Conservation (phyloP, 2,888 invertebrate genomes). For the Keiferia lycopersicella region DNA sequence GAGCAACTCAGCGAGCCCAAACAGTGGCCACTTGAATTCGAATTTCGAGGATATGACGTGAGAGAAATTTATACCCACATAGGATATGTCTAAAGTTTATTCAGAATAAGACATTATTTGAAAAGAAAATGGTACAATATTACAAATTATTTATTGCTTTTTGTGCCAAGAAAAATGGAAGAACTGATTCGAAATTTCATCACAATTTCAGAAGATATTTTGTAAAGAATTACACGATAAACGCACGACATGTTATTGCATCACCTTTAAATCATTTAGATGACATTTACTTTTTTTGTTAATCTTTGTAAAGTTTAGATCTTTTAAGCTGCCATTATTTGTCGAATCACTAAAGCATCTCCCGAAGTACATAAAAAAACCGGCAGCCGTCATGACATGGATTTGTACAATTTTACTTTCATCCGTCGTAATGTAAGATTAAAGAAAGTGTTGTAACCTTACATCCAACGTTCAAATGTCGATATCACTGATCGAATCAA, state of each 20-base stretch:
- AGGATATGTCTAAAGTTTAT: neutral
- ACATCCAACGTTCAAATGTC: neutral
- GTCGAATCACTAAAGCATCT: neutral
- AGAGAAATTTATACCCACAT: neutral
- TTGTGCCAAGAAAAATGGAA: too few relatives aligned
- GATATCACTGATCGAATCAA: neutral
- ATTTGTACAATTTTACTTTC: conserved; percentile 12
- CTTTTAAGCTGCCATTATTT: neutral
- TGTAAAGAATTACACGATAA: neutral
- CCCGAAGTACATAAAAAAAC: conserved; percentile 1
- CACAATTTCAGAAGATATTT: conserved; percentile 4
- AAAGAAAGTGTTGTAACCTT: conserved; percentile 19
- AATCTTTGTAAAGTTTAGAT: neutral
- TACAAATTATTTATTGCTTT: too few relatives aligned
- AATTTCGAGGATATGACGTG: neutral
- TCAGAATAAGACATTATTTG: too few relatives aligned
- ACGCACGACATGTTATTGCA: conserved; percentile 3
- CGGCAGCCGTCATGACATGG: neutral
- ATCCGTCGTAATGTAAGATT: conserved; percentile 4
- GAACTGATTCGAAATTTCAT: neutral
- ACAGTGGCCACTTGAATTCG: conserved; percentile 9
- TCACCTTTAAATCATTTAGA: neutral
- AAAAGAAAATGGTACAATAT: too few relatives aligned
- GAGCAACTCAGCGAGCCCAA: neutral
- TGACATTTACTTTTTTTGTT: neutral